Percentiles rank a stretch among this genome's conserved stretches.
Conservation (phyloP, 2,113 vertebrate species). For the Tragelaphus strepsiceros region DNA sequence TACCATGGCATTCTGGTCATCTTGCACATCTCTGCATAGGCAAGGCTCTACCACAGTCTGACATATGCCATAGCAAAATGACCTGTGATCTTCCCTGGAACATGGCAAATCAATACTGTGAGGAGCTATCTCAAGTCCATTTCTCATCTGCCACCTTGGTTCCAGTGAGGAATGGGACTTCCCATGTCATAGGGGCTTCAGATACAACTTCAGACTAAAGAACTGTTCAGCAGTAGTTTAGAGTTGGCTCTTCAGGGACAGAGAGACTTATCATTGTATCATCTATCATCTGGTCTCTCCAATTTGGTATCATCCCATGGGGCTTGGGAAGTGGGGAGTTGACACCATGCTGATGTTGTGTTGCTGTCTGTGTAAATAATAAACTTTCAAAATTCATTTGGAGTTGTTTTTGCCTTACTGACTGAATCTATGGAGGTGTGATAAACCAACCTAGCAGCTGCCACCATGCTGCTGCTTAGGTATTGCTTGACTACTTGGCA, state of each 20-base stretch:
- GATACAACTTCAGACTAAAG: not conserved
- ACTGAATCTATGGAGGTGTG: not conserved
- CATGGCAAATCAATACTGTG: not conserved
- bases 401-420: not conserved
- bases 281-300: not conserved
- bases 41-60: not conserved
- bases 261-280: not conserved
- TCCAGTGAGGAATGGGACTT: not conserved
- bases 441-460: conserved; percentile 1
- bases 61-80: not conserved
- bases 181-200: not conserved
- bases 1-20: not conserved
- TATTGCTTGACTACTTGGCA: conserved; percentile 35
- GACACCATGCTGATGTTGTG: not conserved
- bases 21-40: not conserved
- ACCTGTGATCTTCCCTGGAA: not conserved
- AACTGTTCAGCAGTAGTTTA: not conserved
- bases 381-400: not conserved
- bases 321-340: not conserved
- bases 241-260: not conserved
- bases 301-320: not conserved
- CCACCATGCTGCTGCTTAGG: not conserved
- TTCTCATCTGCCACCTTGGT: not conserved
- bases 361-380: conserved; percentile 30
- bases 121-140: not conserved